Base-by-base conservation (phyloP, 2,888 invertebrate genomes). In the Trissoscelio sp. region DNA sequence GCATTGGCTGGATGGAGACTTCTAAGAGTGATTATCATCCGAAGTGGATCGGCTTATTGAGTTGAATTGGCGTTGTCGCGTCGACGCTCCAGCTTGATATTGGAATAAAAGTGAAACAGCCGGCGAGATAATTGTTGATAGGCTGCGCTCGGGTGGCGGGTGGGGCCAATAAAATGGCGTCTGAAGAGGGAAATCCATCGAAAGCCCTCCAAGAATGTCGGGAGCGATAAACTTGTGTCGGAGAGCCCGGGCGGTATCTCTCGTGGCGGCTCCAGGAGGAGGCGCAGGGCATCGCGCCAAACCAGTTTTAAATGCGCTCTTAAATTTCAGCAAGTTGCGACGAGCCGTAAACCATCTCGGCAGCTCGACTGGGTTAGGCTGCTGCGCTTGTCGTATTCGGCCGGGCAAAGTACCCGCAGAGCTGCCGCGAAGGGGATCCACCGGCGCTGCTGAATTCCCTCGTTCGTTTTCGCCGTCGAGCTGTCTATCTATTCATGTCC, bases 221-320 rank as follows among this genome's bases (percentile, higher is more conserved):
- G 75, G 87, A 87, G 88, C 89, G 91, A 91, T 91, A 90, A 91
- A 91, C 90, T 90, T 86, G 87, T 88, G 90, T 90, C 87, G 88
- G 89, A 86, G 86, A 28, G 28, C 28, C 86, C 87, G 82, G 86
- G 85, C 85, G 88, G 87, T 89, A 89, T 89, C 89, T 90, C 88
- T 86, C 84, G n/a, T n/a, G 83, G 85, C 84, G 86, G 87, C 88
- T 87, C 87, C 84, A 85, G 85, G 87, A 88, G 88, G 87, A 88
- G 88, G 88, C 87, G 86, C 86, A 90, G 90, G 91, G 91, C 91
- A 91, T 88, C 88, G 89, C 89, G 91, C 91, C 91, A 91, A 91
- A 91, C 91, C 90, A 90, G 91, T 90, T 91, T 91, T 90, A 91
- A 91, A 91, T 91, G 91, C 89, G 89, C 90, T 90, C 91, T 90